phyloP scores from a whole-genome alignment of 2,113 vertebrate genomes.

The Siniperca chuatsi region DNA sequence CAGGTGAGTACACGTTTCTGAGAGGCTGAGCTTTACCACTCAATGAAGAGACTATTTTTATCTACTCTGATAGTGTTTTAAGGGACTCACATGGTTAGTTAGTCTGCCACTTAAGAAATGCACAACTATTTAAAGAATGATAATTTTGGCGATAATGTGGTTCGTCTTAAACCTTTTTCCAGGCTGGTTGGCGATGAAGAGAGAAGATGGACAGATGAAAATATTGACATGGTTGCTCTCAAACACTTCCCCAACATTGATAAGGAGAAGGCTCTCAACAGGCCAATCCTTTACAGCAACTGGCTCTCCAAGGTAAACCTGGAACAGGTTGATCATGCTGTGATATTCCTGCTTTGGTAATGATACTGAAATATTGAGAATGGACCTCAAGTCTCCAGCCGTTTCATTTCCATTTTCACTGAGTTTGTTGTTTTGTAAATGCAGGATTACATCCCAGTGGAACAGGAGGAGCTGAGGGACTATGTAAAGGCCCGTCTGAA shows the following conservation, averaged over 20 bases:
- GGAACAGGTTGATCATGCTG: neutral
- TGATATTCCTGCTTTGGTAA: neutral
- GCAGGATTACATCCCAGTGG: conserved; percentile 98
- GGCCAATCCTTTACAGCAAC: conserved; percentile 98
- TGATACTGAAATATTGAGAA: neutral
- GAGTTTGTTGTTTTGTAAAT: conserved; percentile 34
- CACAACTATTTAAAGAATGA: neutral
- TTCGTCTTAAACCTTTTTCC: conserved; percentile 11
- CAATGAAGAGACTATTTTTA: neutral
- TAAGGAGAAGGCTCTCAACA: conserved; percentile 92
- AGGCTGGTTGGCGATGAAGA: conserved; percentile 98
- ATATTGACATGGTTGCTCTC: conserved; percentile 94
- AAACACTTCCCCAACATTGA: conserved; percentile 99
- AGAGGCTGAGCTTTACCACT: neutral
- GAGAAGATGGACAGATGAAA: conserved; percentile 98
- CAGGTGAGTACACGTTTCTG: conserved; percentile 83
- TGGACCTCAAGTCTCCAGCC: neutral
- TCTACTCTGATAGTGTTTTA: neutral
- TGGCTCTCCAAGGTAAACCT: conserved; percentile 95
- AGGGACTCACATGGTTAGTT: neutral
- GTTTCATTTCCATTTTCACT: neutral
- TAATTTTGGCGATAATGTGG: neutral
- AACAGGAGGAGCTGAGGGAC: conserved; percentile 97
- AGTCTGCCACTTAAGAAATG: neutral
- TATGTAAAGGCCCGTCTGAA: conserved; percentile 98